These are phyloP conservation scores for Loripinus fragilis DNA, from an alignment of 2,888 invertebrate genomes.

Conservation along the genomic window DNA sequence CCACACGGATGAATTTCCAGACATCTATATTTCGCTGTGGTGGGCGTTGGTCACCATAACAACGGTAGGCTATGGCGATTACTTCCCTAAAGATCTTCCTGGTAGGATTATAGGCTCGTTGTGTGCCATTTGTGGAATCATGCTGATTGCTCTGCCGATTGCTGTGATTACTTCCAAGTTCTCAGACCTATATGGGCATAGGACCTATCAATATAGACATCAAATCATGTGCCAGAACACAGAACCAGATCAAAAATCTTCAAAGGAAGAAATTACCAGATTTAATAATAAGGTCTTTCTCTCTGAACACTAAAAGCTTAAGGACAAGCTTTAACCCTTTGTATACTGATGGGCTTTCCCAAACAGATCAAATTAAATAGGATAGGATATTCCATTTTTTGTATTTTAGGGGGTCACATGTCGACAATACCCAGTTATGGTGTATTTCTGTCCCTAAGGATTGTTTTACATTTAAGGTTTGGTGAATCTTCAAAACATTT, in stretches of 20 bases:
- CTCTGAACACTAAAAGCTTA: no score
- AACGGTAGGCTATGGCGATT: conserved; percentile 20
- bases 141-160: neutral
- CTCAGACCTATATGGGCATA: neutral
- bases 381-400: no score
- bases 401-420: no score
- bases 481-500: no score
- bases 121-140: neutral
- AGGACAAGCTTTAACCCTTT: no score
- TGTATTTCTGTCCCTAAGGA: no score
- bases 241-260: neutral
- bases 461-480: no score
- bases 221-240: neutral
- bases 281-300: no score
- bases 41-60: conserved; percentile 20
- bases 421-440: no score
- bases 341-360: no score
- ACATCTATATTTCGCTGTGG: conserved; percentile 7
- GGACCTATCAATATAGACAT: neutral
- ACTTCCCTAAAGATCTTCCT: conserved; percentile 1
- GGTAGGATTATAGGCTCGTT: conserved; percentile 1
- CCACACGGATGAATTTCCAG: neutral
- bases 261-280: no score
- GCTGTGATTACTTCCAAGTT: conserved; percentile 4
- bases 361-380: no score